Base-by-base conservation (phyloP, 2,888 invertebrate genomes). In the Loripinus fragilis region DNA sequence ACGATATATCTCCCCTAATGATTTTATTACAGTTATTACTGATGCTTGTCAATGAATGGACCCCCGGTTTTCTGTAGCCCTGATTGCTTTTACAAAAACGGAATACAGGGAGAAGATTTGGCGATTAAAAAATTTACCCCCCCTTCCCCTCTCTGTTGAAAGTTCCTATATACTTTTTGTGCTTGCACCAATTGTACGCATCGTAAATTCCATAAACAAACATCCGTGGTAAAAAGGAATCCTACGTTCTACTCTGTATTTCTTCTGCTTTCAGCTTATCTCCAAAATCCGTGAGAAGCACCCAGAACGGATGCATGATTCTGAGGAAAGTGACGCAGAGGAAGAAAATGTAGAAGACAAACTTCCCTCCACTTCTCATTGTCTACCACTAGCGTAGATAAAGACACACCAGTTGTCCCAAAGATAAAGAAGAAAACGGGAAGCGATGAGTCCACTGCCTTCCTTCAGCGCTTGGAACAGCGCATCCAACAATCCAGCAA, bases 211-310 rank as follows among this genome's bases (percentile, higher is more conserved):
- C n/a, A n/a, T n/a, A n/a, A n/a, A n/a, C n/a, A n/a, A n/a, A n/a
- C n/a, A n/a, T n/a, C n/a, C n/a, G n/a, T n/a, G n/a, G n/a, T n/a
- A n/a, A n/a, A n/a, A n/a, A n/a, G n/a, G n/a, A n/a, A n/a, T n/a
- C n/a, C n/a, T n/a, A n/a, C n/a, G n/a, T 38, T 12, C 38, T 8
- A 28, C 7, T 28, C 15, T 64, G 64, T 23, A 42, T 69, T 45
- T 69, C 35, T 55, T 75, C 30, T 75, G 60, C 38, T 76, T 65
- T 67, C 71, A 76, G 71, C 71, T 71, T 71, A 76, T 76, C 71
- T 3, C 42, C 64, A 72, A 52, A 68, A 67, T 67, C 30, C 55
- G 55, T 0, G 76, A 72, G 55, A 67, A 68, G 72, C 76, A 67
- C 48, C 76, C 69, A 74, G 42, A 50, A 30, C 23, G 25, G 64